Percentiles rank a stretch among this genome's conserved stretches.
phyloP scores from a whole-genome alignment of 1,140 invertebrate species.

The Phocides pigmalion region DNA sequence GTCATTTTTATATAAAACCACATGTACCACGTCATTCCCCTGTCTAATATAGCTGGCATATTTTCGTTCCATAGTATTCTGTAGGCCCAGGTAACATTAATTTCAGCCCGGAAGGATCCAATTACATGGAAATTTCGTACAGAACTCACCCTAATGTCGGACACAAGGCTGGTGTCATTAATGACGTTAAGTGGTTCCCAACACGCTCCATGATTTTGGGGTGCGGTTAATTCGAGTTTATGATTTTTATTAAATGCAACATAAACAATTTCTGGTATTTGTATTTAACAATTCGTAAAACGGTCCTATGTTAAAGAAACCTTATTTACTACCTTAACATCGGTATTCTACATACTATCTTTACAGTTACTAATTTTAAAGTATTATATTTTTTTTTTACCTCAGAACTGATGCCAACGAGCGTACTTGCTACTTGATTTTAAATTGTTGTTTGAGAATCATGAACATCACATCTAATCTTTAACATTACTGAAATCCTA shows the following conservation, averaged over 20 bases:
- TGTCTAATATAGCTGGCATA: slow-evolving; percentile 5
- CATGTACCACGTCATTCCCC: not conserved
- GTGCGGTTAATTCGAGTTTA: not conserved
- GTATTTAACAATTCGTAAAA: no score
- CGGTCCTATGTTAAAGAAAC: no score
- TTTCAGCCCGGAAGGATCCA: slow-evolving; percentile 5
- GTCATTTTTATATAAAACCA: not conserved
- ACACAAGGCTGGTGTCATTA: slow-evolving; percentile 14
- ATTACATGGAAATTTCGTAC: slow-evolving; percentile 32
- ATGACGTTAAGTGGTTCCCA: slow-evolving; percentile 19
- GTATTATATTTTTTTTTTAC: no score
- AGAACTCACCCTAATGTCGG: slow-evolving; percentile 21
- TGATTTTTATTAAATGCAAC: slow-evolving; percentile 3
- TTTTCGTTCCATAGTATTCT: not conserved
- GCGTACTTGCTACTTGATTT: no score
- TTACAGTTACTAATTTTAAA: no score
- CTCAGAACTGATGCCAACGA: no score
- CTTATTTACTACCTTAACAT: no score
- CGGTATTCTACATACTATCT: no score
- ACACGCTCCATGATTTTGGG: slow-evolving; percentile 16
- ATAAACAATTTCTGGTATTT: not conserved
- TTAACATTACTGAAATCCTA: no score
- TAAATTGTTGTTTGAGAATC: no score
- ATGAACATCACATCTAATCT: no score
- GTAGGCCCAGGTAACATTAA: slow-evolving; percentile 9